These are phyloP conservation scores for Sinella curviseta DNA, from an alignment of 1,140 invertebrate species.

Conservation along the genomic window DNA sequence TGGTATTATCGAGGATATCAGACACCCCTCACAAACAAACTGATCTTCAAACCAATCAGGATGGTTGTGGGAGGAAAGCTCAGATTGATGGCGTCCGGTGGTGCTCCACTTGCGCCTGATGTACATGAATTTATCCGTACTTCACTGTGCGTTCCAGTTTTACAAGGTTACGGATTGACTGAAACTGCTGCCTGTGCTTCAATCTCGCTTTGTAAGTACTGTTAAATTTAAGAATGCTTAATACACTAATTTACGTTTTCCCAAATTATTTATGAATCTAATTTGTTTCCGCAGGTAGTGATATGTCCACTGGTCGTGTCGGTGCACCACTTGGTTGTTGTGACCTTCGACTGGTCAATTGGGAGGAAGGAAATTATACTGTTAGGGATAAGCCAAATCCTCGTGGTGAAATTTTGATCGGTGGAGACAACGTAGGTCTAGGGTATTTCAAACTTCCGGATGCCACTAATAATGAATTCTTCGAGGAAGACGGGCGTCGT, in stretches of 20 bases:
- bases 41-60: constrained; percentile 77
- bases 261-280: constrained; percentile 27
- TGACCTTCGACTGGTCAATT: constrained; percentile 85
- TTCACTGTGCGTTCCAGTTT: constrained; percentile 84
- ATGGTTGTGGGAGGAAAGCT: constrained; percentile 83
- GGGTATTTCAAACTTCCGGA: constrained; percentile 92
- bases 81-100: constrained; percentile 83
- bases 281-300: constrained; percentile 56
- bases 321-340: constrained; percentile 84
- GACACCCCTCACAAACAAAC: constrained; percentile 76
- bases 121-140: constrained; percentile 93
- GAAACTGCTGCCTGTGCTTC: constrained; percentile 93
- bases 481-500: constrained; percentile 72
- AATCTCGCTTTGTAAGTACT: constrained; percentile 74
- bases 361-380: constrained; percentile 92
- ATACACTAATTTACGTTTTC: constrained; percentile 35
- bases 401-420: constrained; percentile 88
- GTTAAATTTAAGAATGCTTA: constrained; percentile 1
- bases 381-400: constrained; percentile 87
- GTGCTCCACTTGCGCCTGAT: constrained; percentile 91
- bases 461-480: constrained; percentile 90
- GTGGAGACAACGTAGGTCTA: constrained; percentile 83
- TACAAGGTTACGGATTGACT: constrained; percentile 95
- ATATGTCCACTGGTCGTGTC: constrained; percentile 77
- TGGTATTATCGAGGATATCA: constrained; percentile 81